phyloP scores from a whole-genome alignment of 2,888 invertebrate species.

The Hydrotaea diabolus region DNA sequence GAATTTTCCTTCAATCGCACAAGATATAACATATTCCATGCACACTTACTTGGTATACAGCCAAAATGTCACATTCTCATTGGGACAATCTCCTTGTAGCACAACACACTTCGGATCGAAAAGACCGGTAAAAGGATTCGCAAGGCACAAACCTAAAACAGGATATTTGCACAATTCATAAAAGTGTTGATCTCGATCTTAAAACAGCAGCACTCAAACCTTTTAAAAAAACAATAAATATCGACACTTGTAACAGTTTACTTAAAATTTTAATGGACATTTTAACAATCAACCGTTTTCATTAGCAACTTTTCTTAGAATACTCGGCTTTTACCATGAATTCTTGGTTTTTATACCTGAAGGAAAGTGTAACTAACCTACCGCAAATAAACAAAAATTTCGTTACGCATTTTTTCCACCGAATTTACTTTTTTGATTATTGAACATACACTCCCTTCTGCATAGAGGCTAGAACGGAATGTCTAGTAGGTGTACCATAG shows the following conservation, averaged over 20 bases:
- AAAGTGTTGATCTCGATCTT: background rate
- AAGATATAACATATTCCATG: background rate
- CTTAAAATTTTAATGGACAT: background rate
- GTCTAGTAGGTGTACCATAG: no score
- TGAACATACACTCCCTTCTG: no score
- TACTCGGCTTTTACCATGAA: conserved; percentile 1
- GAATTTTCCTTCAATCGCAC: no score
- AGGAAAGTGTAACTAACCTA: conserved; percentile 15
- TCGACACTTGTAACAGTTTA: conserved; percentile 35
- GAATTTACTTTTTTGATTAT: background rate
- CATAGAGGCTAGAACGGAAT: no score
- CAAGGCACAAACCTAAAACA: conserved; percentile 42
- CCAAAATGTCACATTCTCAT: conserved; percentile 84
- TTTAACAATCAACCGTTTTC: conserved; percentile 30
- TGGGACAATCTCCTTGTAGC: conserved; percentile 81
- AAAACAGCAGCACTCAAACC: conserved; percentile 28
- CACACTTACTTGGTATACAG: conserved; percentile 83
- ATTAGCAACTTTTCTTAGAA: conserved; percentile 27
- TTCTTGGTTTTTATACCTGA: conserved; percentile 53
- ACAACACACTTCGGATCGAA: conserved; percentile 72
- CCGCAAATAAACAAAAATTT: conserved; percentile 21
- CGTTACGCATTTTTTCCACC: background rate
- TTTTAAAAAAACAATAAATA: conserved; percentile 43
- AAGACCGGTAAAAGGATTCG: conserved; percentile 71
- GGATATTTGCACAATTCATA: background rate